Percentiles rank a stretch among this genome's conserved stretches.
phyloP scores from a whole-genome alignment of 2,113 vertebrate genomes.

The Grus americana region DNA sequence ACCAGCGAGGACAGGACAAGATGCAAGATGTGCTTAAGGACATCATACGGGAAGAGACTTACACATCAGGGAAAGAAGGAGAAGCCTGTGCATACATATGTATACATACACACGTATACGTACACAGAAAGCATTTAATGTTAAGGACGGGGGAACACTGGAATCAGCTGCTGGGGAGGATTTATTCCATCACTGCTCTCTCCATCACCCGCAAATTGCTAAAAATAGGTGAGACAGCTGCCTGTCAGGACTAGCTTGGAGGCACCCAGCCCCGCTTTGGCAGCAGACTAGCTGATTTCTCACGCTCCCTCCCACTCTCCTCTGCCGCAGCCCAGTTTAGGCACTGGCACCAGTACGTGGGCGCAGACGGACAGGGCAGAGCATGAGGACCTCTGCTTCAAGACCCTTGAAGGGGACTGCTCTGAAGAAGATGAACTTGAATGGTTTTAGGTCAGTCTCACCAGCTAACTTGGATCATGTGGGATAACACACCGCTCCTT shows the following conservation, averaged over 20 bases:
- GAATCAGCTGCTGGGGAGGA: neutral
- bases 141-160: neutral
- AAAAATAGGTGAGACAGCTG: constrained; percentile 19
- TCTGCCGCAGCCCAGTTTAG: neutral
- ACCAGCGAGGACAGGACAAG: neutral
- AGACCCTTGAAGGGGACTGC: neutral
- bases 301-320: neutral
- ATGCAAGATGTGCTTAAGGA: neutral
- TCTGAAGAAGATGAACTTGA: neutral
- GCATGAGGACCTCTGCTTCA: neutral
- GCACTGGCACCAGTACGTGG: neutral
- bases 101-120: neutral
- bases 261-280: neutral
- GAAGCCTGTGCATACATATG: neutral
- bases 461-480: neutral
- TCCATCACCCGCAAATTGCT: neutral
- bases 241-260: neutral
- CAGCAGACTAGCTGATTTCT: neutral
- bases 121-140: neutral
- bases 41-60: neutral
- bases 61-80: neutral
- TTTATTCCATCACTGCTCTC: neutral
- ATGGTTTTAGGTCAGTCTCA: neutral
- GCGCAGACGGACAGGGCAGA: neutral
- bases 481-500: neutral